Evolutionary conservation across 2,113 vertebrate species (phyloP), one percentile per base, ranked within the genome.

Genomic region (Gallinago media): DNA sequence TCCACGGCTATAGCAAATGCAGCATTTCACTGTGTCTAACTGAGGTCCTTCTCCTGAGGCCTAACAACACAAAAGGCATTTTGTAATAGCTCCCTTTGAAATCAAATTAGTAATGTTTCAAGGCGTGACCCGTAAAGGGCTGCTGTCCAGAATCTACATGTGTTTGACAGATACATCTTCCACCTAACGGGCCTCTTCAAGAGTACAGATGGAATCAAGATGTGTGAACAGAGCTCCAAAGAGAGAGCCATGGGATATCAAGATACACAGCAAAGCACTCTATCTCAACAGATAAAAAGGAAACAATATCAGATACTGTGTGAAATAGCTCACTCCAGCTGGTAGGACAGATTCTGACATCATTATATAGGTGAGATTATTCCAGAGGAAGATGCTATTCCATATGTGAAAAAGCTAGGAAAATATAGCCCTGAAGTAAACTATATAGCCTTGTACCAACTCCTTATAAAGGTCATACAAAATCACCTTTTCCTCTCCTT

Each of bases 191-290:
- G 50, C 89, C 79, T 96, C 96, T 91, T 93, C 87, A 71, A 74
- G 88, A 78, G 32, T 89, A 77, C 96, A 97, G 92, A 96, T 97
- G 97, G 97, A 90, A 94, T 93, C 97, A 97, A 97, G 97, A 97
- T 97, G 97, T 97, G 93, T 58, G 96, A 95, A 89, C 92, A 84
- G 78, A 91, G 49, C 63, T 89, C 90, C 81, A 77, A 96, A 94
- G 87, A 76, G 56, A 74, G 47, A 95, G 89, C 56, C 94, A 86
- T 75, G 71, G 85, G 88, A 89, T 89, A 93, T 70, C 67, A 86
- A 76, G 46, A 78, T 80, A 93, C 42, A 88, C 8, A 88, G 83
- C 76, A 95, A 92, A 91, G 59, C 13, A 38, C 50, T 96, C 59
- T 82, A 21, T 66, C 76, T 91, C 74, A 89, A 70, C 50, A 87